Evolutionary conservation across 64 coral and sea anemone species (phyloP).

Genomic region (Montipora sp.): DNA sequence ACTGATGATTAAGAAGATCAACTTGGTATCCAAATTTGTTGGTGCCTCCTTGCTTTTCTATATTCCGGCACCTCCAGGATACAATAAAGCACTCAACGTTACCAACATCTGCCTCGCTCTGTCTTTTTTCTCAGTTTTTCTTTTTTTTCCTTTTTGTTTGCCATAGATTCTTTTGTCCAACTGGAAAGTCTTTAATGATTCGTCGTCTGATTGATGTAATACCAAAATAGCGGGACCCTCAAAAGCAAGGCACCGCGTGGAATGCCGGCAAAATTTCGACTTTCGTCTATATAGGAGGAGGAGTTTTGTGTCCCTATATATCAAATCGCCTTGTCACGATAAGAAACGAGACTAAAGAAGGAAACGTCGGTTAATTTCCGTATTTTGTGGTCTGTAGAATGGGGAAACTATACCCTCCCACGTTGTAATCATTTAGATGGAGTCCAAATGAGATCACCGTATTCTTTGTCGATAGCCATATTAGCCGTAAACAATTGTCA

Average conservation of each 20-base stretch:
- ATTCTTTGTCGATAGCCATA: constrained; percentile 27
- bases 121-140: not conserved
- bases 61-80: not conserved
- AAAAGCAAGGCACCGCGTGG: not conserved
- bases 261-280: not conserved
- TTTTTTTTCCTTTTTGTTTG: not conserved
- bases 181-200: too few relatives aligned
- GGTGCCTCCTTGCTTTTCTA: not conserved
- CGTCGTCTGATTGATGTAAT: too few relatives aligned
- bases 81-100: not conserved
- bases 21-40: not conserved
- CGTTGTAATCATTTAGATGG: constrained; percentile 16
- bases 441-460: not conserved
- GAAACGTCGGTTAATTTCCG: constrained; percentile 33
- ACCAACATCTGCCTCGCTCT: constrained; percentile 4
- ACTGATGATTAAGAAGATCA: too few relatives aligned
- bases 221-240: too few relatives aligned
- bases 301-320: too few relatives aligned
- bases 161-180: too few relatives aligned
- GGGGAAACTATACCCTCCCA: constrained; percentile 4
- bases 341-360: not conserved
- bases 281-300: not conserved
- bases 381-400: not conserved
- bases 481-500: constrained; percentile 20
- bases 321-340: not conserved